These are phyloP conservation scores for Lasioglossum figueresi DNA, from an alignment of 2,888 invertebrate species.

Conservation along the genomic window DNA sequence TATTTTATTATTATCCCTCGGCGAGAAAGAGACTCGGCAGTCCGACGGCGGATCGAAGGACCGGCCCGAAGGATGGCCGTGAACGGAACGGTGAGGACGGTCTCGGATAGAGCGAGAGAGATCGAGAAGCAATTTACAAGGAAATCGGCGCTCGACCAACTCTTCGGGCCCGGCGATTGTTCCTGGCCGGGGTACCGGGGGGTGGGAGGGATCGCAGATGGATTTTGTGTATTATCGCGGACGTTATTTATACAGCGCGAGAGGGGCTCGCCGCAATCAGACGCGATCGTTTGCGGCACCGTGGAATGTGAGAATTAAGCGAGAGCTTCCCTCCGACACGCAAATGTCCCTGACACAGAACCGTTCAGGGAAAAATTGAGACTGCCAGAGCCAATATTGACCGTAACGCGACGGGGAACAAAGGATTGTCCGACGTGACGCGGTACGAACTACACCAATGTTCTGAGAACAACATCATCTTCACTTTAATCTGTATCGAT, in stretches of 20 bases:
- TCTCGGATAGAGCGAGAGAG: slow-evolving; percentile 46
- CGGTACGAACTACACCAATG: neutral
- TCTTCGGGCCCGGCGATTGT: slow-evolving; percentile 61
- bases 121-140: slow-evolving; percentile 76
- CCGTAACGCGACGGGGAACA: neutral
- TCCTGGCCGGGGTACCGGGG: slow-evolving; percentile 51
- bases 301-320: slow-evolving; percentile 5
- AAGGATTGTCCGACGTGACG: neutral
- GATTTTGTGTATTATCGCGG: slow-evolving; percentile 63
- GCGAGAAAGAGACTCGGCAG: slow-evolving; percentile 45
- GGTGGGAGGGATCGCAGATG: slow-evolving; percentile 56
- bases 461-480: neutral
- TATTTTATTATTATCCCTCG: slow-evolving; percentile 79
- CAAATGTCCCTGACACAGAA: neutral
- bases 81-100: slow-evolving; percentile 37
- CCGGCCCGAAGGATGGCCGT: slow-evolving; percentile 34
- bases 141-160: slow-evolving; percentile 68
- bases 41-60: slow-evolving; percentile 49
- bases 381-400: neutral
- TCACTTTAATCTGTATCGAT: neutral
- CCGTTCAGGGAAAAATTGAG: neutral
- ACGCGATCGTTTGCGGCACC: neutral
- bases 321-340: neutral
- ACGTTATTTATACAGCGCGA: slow-evolving; percentile 46
- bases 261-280: neutral